Evolutionary conservation across 2,113 vertebrate genomes (phyloP).

Genomic region (Gambusia holbrooki): DNA sequence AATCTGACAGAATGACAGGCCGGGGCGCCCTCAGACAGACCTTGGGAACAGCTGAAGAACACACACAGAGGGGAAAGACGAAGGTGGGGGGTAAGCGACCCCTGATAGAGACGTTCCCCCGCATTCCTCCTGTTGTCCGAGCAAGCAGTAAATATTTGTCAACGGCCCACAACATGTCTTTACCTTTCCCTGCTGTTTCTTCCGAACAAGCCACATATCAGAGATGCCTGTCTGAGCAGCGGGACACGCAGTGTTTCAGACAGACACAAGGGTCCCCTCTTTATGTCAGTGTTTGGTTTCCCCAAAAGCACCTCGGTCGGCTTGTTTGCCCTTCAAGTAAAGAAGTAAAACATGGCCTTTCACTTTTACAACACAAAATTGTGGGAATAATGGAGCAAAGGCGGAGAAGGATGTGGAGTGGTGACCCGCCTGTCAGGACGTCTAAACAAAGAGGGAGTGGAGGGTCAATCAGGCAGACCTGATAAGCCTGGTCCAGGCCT

Average conservation of each 20-base stretch:
- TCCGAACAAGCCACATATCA: slow-evolving; percentile 32
- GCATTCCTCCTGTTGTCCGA: slow-evolving; percentile 68
- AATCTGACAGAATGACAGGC: slow-evolving; percentile 75
- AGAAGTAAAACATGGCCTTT: slow-evolving; percentile 79
- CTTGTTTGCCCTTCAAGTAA: slow-evolving; percentile 74
- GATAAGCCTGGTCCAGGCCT: slow-evolving; percentile 72
- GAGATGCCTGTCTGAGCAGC: slow-evolving; percentile 48
- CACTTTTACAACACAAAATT: slow-evolving; percentile 78
- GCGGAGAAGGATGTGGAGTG: slow-evolving; percentile 72
- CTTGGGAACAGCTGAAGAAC: slow-evolving; percentile 57
- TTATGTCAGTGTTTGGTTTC: slow-evolving; percentile 70
- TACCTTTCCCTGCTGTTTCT: slow-evolving; percentile 54
- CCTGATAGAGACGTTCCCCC: slow-evolving; percentile 57
- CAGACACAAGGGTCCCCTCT: slow-evolving; percentile 28
- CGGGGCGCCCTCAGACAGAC: slow-evolving; percentile 60
- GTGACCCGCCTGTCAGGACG: slow-evolving; percentile 72
- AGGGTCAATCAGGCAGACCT: slow-evolving; percentile 73
- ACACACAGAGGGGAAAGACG: slow-evolving; percentile 65
- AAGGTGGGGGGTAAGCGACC: slow-evolving; percentile 46
- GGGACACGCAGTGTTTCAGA: slow-evolving; percentile 54
- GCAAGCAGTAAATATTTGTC: slow-evolving; percentile 73
- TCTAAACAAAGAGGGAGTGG: slow-evolving; percentile 76
- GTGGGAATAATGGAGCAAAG: slow-evolving; percentile 71
- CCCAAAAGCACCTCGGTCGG: slow-evolving; percentile 55
- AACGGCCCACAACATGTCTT: slow-evolving; percentile 49